These are phyloP conservation scores for Pangasius mekongensis DNA, from an alignment of 2,797 vertebrate genomes.

Conservation along the genomic window DNA sequence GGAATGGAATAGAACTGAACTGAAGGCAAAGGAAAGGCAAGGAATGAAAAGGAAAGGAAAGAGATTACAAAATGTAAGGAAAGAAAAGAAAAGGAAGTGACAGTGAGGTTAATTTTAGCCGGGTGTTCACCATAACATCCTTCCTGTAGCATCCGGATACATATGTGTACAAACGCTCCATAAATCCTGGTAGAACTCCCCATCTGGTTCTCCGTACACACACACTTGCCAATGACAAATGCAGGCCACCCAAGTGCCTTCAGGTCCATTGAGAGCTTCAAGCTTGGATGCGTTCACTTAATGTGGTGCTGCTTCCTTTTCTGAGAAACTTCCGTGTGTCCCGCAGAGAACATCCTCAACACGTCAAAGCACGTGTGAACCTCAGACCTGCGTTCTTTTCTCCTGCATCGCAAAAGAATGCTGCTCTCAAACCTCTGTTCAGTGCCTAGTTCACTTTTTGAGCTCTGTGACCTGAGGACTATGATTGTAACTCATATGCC, in stretches of 20 bases:
- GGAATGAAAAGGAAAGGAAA: not conserved
- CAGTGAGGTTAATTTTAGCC: not conserved
- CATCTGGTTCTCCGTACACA: slow-evolving; percentile 20
- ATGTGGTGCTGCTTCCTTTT: slow-evolving; percentile 2
- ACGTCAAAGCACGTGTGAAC: not conserved
- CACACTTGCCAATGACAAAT: slow-evolving; percentile 57
- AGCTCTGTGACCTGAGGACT: not conserved
- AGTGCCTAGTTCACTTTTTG: not conserved
- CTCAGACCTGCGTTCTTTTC: not conserved
- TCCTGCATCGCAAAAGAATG: not conserved
- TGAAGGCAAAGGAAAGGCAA: not conserved
- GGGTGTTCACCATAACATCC: slow-evolving; percentile 45
- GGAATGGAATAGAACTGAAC: not conserved
- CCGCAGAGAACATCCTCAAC: slow-evolving; percentile 5
- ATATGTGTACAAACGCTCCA: slow-evolving; percentile 28
- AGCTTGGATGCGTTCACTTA: slow-evolving; percentile 28
- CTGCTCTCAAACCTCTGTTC: not conserved
- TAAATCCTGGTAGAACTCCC: slow-evolving; percentile 33
- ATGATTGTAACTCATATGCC: not conserved
- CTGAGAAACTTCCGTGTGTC: not conserved
- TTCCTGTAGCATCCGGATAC: slow-evolving; percentile 25
- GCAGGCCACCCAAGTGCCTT: slow-evolving; percentile 69
- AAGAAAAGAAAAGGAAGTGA: not conserved
- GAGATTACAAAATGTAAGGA: not conserved
- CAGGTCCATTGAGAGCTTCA: slow-evolving; percentile 24